A percentile compares a stretch with the other conserved stretches of the same genome.
phyloP scores from a whole-genome alignment of 2,888 invertebrate genomes.

The Dichetophora obliterata region DNA sequence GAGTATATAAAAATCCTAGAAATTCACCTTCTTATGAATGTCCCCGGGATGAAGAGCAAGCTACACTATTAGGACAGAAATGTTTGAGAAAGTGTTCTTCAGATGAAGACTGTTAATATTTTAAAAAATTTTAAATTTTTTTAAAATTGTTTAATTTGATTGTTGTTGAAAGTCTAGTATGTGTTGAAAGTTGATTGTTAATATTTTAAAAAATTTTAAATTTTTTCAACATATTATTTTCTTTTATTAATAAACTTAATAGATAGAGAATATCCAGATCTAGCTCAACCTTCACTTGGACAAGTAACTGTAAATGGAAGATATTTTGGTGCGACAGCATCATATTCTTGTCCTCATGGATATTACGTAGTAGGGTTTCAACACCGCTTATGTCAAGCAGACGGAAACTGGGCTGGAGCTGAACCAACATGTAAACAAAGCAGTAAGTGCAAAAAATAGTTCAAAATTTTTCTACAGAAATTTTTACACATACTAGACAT shows the following conservation, averaged over 20 bases:
- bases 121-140: no score
- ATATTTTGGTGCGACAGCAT: slow-evolving; percentile 84
- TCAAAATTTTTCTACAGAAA: neutral
- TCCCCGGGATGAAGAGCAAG: slow-evolving; percentile 88
- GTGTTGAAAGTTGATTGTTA: slow-evolving; percentile 82
- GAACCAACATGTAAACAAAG: slow-evolving; percentile 89
- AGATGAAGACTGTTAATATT: slow-evolving; percentile 96
- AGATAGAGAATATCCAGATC: slow-evolving; percentile 89
- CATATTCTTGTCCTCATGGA: slow-evolving; percentile 89
- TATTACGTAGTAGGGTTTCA: slow-evolving; percentile 89
- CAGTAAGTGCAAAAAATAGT: slow-evolving; percentile 73
- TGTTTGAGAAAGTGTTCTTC: slow-evolving; percentile 93
- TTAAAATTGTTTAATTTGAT: slow-evolving; percentile 97
- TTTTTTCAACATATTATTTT: neutral
- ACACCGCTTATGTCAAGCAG: slow-evolving; percentile 90
- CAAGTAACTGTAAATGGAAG: slow-evolving; percentile 82
- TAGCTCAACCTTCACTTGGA: slow-evolving; percentile 83
- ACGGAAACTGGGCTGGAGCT: slow-evolving; percentile 90
- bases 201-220: neutral
- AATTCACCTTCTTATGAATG: slow-evolving; percentile 89
- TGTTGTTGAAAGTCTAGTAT: slow-evolving; percentile 99
- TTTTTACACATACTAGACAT: no score
- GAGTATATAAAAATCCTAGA: slow-evolving; percentile 88
- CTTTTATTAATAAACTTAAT: slow-evolving; percentile 56
- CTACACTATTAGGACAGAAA: slow-evolving; percentile 84